Evolutionary conservation across 2,113 vertebrate species (phyloP).

Genomic region (Helogale parvula): DNA sequence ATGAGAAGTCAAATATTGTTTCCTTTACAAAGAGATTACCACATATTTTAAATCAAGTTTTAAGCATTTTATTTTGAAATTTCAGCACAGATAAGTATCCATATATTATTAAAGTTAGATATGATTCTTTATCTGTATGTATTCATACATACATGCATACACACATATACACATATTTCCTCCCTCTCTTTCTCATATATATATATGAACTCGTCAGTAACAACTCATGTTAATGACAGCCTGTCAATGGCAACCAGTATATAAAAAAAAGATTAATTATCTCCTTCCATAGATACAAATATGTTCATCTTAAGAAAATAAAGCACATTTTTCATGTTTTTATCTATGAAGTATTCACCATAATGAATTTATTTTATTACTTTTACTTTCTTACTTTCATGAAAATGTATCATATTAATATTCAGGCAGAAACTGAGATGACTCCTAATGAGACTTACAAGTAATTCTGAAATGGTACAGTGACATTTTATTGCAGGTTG

Average conservation of each 20-base stretch:
- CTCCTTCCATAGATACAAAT: background rate
- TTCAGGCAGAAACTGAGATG: background rate
- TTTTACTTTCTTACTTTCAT: background rate
- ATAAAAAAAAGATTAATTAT: background rate
- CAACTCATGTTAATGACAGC: background rate
- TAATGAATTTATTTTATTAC: background rate
- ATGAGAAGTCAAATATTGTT: background rate
- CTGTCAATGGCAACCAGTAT: background rate
- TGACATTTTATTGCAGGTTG: background rate
- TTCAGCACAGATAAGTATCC: background rate
- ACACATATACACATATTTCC: background rate
- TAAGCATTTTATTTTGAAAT: background rate
- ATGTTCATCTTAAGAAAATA: background rate
- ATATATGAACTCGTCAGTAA: background rate
- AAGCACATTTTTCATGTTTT: background rate
- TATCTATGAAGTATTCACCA: background rate
- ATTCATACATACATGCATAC: background rate
- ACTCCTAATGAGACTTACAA: background rate
- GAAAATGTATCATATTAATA: background rate
- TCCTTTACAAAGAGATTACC: background rate
- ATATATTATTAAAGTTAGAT: background rate
- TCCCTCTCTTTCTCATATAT: background rate
- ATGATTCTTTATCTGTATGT: background rate
- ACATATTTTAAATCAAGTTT: slow-evolving; percentile 14
- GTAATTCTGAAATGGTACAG: slow-evolving; percentile 4